Conservation (phyloP, 2,113 vertebrate genomes). For the Oxygymnocypris stewartii region DNA sequence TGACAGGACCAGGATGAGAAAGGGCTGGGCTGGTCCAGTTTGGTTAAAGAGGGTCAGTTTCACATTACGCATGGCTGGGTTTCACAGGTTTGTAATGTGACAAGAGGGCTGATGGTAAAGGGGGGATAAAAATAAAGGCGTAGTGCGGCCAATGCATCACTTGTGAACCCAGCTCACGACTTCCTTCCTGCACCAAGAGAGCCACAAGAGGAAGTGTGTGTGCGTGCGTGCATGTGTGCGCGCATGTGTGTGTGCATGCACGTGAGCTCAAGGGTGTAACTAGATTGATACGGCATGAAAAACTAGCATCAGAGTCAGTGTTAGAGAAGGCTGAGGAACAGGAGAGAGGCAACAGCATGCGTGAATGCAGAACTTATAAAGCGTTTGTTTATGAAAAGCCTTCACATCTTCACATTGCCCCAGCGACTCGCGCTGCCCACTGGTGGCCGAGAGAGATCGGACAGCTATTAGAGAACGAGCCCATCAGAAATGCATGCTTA, state of each 20-base stretch:
- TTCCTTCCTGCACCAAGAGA: constrained; percentile 66
- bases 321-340: neutral
- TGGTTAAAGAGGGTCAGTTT: constrained; percentile 51
- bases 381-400: neutral
- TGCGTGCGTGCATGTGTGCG: constrained; percentile 3
- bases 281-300: neutral
- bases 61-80: constrained; percentile 53
- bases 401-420: constrained; percentile 35
- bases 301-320: neutral
- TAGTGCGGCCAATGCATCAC: constrained; percentile 42
- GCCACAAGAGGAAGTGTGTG: constrained; percentile 53
- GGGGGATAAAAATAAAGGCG: constrained; percentile 64
- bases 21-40: constrained; percentile 41
- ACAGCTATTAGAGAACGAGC: neutral
- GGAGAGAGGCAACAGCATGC: neutral
- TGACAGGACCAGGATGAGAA: constrained; percentile 55
- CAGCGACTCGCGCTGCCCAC: constrained; percentile 39
- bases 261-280: neutral
- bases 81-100: constrained; percentile 43
- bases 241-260: constrained; percentile 19
- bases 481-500: constrained; percentile 55
- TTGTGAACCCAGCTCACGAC: constrained; percentile 52
- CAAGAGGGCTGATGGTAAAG: neutral
- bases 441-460: constrained; percentile 17
- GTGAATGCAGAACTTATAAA: neutral